These are phyloP conservation scores for Norana najaformis DNA, from an alignment of 2,888 invertebrate species.

Conservation along the genomic window DNA sequence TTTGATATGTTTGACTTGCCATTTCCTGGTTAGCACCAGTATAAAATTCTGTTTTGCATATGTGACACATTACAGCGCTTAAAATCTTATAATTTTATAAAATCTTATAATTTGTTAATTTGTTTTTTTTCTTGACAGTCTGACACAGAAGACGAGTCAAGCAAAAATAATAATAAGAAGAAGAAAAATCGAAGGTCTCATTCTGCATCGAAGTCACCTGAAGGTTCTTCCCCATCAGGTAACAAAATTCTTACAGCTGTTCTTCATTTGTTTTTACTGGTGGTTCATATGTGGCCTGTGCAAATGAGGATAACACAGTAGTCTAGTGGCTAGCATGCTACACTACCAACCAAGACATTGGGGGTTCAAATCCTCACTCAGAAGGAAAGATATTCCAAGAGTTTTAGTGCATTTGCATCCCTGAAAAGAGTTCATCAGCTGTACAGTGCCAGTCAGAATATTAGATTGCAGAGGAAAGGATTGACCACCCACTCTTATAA, in stretches of 20 bases:
- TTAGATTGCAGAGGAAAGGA: too few relatives aligned
- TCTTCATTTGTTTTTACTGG: background rate
- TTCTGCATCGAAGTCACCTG: slow-evolving; percentile 53
- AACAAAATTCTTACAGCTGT: slow-evolving; percentile 38
- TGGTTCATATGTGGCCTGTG: background rate
- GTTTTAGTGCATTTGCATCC: background rate
- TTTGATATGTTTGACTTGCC: background rate
- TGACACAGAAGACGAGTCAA: slow-evolving; percentile 29
- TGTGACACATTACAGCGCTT: background rate
- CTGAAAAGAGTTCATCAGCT: too few relatives aligned
- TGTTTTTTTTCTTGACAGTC: slow-evolving; percentile 25
- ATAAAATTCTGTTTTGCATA: background rate
- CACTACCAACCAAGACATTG: too few relatives aligned
- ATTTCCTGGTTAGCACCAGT: slow-evolving; percentile 4
- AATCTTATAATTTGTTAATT: background rate
- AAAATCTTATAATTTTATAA: too few relatives aligned
- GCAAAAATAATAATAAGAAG: slow-evolving; percentile 37
- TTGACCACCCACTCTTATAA: too few relatives aligned
- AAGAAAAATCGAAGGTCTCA: slow-evolving; percentile 59
- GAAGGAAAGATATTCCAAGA: background rate
- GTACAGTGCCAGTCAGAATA: too few relatives aligned
- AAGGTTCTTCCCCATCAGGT: slow-evolving; percentile 22
- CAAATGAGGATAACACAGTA: background rate
- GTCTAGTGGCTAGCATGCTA: background rate
- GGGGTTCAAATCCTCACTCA: too few relatives aligned